Conservation (phyloP, 2,888 invertebrate genomes). For the Epinotia ramella region DNA sequence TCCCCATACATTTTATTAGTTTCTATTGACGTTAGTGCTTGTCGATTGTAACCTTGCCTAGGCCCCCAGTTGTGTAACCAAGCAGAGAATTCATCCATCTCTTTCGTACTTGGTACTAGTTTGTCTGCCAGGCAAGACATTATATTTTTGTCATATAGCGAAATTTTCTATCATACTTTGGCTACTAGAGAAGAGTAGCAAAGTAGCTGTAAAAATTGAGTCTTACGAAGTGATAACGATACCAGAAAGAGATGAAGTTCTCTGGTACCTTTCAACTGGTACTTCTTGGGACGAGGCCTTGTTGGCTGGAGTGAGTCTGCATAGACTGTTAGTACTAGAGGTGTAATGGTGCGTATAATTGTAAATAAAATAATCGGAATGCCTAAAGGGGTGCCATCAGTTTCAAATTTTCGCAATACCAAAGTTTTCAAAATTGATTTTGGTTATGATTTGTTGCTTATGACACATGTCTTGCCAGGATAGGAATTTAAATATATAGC, state of each 20-base stretch:
- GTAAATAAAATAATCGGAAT: conserved; percentile 24
- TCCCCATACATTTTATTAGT: too few relatives aligned
- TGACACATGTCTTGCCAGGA: conserved; percentile 36
- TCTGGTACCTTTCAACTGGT: background rate
- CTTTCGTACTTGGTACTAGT: too few relatives aligned
- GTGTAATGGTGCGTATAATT: conserved; percentile 7
- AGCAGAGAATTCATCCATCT: background rate
- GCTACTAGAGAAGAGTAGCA: too few relatives aligned
- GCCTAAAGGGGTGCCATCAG: conserved; percentile 52
- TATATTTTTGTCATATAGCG: background rate
- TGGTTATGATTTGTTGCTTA: conserved; percentile 11
- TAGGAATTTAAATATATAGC: background rate
- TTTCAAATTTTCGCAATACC: conserved; percentile 51
- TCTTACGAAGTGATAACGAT: background rate
- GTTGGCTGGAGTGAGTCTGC: background rate
- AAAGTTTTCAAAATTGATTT: conserved; percentile 48
- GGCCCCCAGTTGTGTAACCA: background rate
- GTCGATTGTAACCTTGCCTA: too few relatives aligned
- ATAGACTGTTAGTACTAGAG: background rate
- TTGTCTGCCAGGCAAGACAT: background rate
- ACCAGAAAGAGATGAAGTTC: background rate
- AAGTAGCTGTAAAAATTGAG: too few relatives aligned
- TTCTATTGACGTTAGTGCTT: too few relatives aligned
- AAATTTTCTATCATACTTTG: too few relatives aligned
- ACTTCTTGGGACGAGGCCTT: background rate